phyloP scores from a whole-genome alignment of 2,888 invertebrate genomes.

The Drosophila parthenogenetica region DNA sequence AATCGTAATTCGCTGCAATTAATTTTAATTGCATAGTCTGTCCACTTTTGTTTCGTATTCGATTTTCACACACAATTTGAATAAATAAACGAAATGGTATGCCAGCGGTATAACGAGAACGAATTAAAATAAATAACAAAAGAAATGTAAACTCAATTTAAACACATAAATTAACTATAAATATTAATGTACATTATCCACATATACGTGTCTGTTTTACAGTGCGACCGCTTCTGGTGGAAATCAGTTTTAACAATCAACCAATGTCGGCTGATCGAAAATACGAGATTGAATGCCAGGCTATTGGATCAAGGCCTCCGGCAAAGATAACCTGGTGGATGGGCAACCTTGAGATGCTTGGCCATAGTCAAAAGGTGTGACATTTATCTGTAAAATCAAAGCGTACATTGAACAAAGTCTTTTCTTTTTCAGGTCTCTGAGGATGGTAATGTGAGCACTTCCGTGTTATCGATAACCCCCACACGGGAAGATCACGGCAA shows the following conservation, averaged over 20 bases:
- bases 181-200: slow-evolving; percentile 56
- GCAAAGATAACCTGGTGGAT: slow-evolving; percentile 95
- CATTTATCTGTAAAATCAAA: not conserved
- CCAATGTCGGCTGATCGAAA: slow-evolving; percentile 93
- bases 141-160: slow-evolving; percentile 62
- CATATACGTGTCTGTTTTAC: slow-evolving; percentile 59
- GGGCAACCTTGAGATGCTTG: slow-evolving; percentile 89
- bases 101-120: slow-evolving; percentile 26
- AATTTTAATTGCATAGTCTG: slow-evolving; percentile 76
- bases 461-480: slow-evolving; percentile 91
- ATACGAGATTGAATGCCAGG: slow-evolving; percentile 93
- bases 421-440: slow-evolving; percentile 88
- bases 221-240: slow-evolving; percentile 93
- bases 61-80: slow-evolving; percentile 77
- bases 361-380: slow-evolving; percentile 84
- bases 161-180: slow-evolving; percentile 72
- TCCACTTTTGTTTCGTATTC: slow-evolving; percentile 67
- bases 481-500: slow-evolving; percentile 92
- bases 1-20: slow-evolving; percentile 74
- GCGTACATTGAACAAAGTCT: not conserved
- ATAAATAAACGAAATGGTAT: slow-evolving; percentile 67
- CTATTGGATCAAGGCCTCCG: slow-evolving; percentile 93
- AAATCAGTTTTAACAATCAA: slow-evolving; percentile 92
- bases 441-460: slow-evolving; percentile 93
- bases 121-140: slow-evolving; percentile 19